Evolutionary conservation across 2,888 invertebrate species (phyloP).

Genomic region (Cyrtodaria siliqua): DNA sequence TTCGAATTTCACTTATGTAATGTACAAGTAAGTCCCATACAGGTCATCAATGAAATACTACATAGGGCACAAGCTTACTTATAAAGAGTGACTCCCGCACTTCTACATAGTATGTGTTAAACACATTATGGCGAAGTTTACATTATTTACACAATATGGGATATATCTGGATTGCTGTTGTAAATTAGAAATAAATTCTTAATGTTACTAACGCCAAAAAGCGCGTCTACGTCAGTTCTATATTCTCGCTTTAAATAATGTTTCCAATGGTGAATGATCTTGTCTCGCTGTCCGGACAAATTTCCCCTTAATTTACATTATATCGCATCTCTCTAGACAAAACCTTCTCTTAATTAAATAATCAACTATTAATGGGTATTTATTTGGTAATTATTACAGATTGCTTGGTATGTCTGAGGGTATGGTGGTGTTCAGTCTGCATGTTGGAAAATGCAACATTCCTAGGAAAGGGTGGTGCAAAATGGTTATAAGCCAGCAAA

Average conservation of each 20-base stretch:
- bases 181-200: slow-evolving; percentile 27
- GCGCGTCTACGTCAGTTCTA: background rate
- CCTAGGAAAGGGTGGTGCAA: no score
- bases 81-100: no score
- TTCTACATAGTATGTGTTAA: no score
- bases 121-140: no score
- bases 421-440: no score
- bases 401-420: slow-evolving; percentile 3
- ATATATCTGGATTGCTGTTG: slow-evolving; percentile 8
- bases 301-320: slow-evolving; percentile 13
- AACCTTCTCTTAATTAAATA: slow-evolving; percentile 27
- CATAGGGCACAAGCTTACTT: no score
- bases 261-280: background rate
- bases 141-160: background rate
- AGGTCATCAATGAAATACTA: no score
- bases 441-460: no score
- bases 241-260: background rate
- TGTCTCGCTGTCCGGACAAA: slow-evolving; percentile 21
- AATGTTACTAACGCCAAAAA: slow-evolving; percentile 2
- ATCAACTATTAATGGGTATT: slow-evolving; percentile 42
- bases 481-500: no score
- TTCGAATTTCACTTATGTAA: no score
- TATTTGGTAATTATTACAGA: slow-evolving; percentile 27
- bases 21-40: no score
- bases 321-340: slow-evolving; percentile 21